Percentiles rank a stretch among this genome's conserved stretches.
phyloP scores from a whole-genome alignment of 2,797 vertebrate species.

The Acanthiza pusilla region DNA sequence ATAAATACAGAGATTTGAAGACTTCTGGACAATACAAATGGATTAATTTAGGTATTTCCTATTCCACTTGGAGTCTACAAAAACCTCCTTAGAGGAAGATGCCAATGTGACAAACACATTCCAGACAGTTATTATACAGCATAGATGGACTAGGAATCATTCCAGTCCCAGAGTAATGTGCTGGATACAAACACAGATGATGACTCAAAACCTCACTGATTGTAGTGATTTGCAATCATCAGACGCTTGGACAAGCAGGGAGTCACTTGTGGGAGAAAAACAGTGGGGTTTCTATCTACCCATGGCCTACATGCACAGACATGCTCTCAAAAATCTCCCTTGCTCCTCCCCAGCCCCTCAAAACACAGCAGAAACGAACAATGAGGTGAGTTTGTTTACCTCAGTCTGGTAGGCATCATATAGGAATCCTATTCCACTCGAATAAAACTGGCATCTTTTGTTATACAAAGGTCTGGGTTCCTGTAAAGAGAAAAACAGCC shows the following conservation, averaged over 20 bases:
- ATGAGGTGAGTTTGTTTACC: slow-evolving; percentile 69
- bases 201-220: not conserved
- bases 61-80: not conserved
- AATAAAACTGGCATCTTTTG: slow-evolving; percentile 86
- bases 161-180: not conserved
- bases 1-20: not conserved
- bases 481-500: slow-evolving; percentile 67
- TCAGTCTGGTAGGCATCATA: slow-evolving; percentile 87
- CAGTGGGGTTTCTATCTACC: not conserved
- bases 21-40: not conserved
- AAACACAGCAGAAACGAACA: not conserved
- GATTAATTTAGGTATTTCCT: slow-evolving; percentile 10
- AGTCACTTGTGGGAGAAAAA: not conserved
- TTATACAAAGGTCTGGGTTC: slow-evolving; percentile 83
- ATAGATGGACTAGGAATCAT: not conserved
- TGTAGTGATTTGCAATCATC: not conserved
- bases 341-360: not conserved
- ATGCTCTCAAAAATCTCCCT: not conserved
- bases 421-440: slow-evolving; percentile 79
- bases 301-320: not conserved
- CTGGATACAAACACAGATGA: not conserved
- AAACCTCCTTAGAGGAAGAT: not conserved
- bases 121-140: not conserved
- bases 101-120: not conserved
- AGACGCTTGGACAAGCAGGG: not conserved